Conservation (phyloP, 2,113 vertebrate species). For the Isichthys henryi region DNA sequence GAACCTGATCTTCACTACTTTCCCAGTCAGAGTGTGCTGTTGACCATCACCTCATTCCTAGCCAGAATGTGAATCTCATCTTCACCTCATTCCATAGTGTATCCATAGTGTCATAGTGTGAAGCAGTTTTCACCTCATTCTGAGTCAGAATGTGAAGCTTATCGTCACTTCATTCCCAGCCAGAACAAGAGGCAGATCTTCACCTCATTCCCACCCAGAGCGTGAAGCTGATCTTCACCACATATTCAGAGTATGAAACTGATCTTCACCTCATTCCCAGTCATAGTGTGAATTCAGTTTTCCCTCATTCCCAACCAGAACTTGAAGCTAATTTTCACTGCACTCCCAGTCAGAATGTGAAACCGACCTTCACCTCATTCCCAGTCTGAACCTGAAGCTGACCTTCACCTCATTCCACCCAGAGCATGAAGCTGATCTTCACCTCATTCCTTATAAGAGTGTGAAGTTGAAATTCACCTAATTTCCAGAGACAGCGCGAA, state of each 20-base stretch:
- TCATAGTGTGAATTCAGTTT: neutral
- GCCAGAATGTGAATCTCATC: neutral
- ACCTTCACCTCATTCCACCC: neutral
- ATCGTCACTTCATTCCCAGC: neutral
- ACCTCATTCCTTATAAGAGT: neutral
- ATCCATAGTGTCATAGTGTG: neutral
- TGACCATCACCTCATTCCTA: neutral
- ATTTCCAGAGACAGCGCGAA: neutral
- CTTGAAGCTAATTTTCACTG: no score
- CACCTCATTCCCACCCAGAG: neutral
- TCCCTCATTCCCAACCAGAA: no score
- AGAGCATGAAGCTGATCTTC: neutral
- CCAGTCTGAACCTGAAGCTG: no score
- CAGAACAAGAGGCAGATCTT: neutral
- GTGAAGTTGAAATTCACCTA: neutral
- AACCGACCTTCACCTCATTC: neutral
- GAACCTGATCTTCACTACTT: neutral
- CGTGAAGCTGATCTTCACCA: slow-evolving; percentile 3
- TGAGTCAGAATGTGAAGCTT: neutral
- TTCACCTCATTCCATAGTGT: neutral
- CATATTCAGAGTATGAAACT: neutral
- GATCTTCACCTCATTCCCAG: neutral
- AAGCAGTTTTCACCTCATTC: neutral
- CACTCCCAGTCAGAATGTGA: neutral
- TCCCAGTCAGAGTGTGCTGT: neutral